Percentiles rank a stretch among this genome's conserved stretches.
phyloP scores from a whole-genome alignment of 2,113 vertebrate species.

The Otolemur garnettii region DNA sequence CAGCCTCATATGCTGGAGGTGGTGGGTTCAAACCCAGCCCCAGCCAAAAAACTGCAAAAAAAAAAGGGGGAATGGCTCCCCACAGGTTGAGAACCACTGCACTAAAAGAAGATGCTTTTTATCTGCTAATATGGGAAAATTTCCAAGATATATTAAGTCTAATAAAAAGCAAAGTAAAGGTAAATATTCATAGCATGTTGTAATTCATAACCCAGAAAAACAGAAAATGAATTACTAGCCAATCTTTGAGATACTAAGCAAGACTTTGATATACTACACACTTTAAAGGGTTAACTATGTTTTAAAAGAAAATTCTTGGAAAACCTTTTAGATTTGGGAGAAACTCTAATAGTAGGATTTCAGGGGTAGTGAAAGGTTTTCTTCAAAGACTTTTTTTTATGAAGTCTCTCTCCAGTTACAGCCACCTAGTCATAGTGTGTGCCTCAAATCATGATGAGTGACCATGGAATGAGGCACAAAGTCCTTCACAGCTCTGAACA shows the following conservation, averaged over 20 bases:
- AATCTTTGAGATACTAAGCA: not conserved
- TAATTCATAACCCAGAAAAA: not conserved
- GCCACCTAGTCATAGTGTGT: not conserved
- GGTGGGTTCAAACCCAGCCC: no score
- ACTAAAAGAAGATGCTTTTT: not conserved
- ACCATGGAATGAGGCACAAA: not conserved
- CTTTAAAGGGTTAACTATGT: not conserved
- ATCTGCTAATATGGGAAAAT: not conserved
- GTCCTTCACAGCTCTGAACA: conserved; percentile 9
- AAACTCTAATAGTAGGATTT: not conserved
- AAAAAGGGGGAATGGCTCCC: no score
- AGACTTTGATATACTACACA: not conserved
- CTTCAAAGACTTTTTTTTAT: not conserved
- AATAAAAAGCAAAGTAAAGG: not conserved
- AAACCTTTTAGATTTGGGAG: not conserved
- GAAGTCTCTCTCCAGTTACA: not conserved
- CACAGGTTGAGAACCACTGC: no score
- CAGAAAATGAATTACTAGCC: not conserved
- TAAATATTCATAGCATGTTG: not conserved
- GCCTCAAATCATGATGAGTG: not conserved
- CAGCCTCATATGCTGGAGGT: no score
- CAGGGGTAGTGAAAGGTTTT: not conserved
- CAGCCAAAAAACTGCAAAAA: no score
- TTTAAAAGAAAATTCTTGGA: not conserved
- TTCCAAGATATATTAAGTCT: not conserved